Percentiles rank a stretch among this genome's conserved stretches.
phyloP scores from a whole-genome alignment of 1,140 invertebrate genomes.

The Meloidogyne floridensis region DNA sequence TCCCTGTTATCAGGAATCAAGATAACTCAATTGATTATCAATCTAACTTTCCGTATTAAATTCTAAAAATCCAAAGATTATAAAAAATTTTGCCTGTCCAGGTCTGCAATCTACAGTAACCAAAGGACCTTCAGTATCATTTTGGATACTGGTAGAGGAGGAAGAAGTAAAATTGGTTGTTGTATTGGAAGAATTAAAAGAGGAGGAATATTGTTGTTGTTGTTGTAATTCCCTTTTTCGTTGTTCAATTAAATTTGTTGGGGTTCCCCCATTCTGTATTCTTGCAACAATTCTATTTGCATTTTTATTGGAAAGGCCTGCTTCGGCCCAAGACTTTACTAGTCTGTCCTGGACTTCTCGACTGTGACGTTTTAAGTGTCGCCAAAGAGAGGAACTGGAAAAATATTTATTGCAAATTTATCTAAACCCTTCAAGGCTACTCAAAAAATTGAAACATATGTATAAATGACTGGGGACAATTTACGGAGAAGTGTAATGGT shows the following conservation, averaged over 20 bases:
- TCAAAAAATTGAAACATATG: no score
- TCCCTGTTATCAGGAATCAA: no score
- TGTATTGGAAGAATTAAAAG: background rate
- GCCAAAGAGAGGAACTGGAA: constrained; percentile 27
- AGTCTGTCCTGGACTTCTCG: constrained; percentile 4
- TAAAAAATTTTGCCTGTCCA: background rate
- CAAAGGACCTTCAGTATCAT: background rate
- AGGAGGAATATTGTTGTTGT: background rate
- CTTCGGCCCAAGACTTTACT: constrained; percentile 9
- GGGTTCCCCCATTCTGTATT: background rate
- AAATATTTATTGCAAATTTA: no score
- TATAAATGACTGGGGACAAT: no score
- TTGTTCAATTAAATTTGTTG: constrained; percentile 9
- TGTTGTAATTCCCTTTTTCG: no score
- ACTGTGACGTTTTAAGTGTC: constrained; percentile 27
- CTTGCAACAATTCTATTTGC: constrained; percentile 3
- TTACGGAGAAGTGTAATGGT: no score
- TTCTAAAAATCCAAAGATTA: no score
- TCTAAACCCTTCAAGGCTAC: no score
- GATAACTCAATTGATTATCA: no score
- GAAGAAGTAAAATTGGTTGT: background rate
- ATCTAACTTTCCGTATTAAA: no score
- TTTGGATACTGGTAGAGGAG: background rate
- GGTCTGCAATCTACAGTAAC: constrained; percentile 33
- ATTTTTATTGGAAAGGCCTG: background rate